Evolutionary conservation across 2,113 vertebrate genomes (phyloP), one percentile per base, ranked within the genome.

Genomic region (Atherinomorus stipes): DNA sequence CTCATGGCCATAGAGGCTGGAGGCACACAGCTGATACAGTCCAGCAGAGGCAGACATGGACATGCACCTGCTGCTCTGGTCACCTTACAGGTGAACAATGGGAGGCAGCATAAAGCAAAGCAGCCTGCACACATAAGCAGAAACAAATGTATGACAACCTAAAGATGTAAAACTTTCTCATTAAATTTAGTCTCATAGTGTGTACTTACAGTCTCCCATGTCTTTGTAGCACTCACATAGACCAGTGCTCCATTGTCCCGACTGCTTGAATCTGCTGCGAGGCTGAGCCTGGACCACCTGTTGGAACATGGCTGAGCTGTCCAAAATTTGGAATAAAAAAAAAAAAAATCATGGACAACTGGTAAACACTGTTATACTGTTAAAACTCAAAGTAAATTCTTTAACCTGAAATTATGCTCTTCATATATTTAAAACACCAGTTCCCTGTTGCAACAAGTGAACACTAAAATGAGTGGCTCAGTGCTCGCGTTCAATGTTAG

Each of bases 101-200:
- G 92, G 71, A 95, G 84, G 78, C 93, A 94, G 88, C 93, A 94
- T 23, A 92, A 65, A 15, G 93, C 94, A 56, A 87, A 91, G 58
- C 93, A 93, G n/a, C 93, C 93, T 92, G 52, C 13, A 56, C 54
- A 63, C 44, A 37, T 12, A 58, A n/a, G 22, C 10, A 42, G 21
- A 49, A 9, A 21, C 18, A 51, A 18, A 28, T 28, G 40, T 2
- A 56, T 58, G 13, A 21, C 26, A 47, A 4, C 40, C 40, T 3
- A 42, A 15, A 16, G 13, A 34, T 7, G 7, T 34, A 4, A 34
- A 42, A 16, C 13, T 15, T 1, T 42, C 5, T 15, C 31, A 34
- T 34, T 7, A 9, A 6, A 34, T 15, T 15, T 42, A 1, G 7
- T 19, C 9, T 37, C 4, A 26, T 5, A 1, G 2, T 22, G 19